phyloP scores from a whole-genome alignment of 2,797 vertebrate genomes.

The Clamator glandarius region DNA sequence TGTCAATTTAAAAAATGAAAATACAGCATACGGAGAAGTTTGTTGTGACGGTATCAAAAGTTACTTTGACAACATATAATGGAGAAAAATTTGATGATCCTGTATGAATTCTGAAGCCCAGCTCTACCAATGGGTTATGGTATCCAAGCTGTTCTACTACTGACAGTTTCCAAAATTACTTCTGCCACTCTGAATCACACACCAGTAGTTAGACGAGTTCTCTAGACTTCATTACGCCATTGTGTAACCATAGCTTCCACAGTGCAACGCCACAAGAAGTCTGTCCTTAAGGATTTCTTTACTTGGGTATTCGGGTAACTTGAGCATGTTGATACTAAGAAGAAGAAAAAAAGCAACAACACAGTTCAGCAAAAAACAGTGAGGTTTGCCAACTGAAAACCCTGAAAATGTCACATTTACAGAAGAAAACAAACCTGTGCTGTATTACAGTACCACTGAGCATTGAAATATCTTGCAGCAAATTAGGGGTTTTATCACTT shows the following conservation, averaged over 20 bases:
- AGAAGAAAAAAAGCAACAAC: not conserved
- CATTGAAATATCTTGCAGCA: slow-evolving; percentile 9
- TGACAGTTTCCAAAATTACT: slow-evolving; percentile 67
- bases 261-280: slow-evolving; percentile 95
- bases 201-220: slow-evolving; percentile 53
- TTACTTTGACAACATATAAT: slow-evolving; percentile 48
- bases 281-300: slow-evolving; percentile 93
- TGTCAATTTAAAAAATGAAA: slow-evolving; percentile 40
- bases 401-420: slow-evolving; percentile 11
- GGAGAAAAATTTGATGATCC: slow-evolving; percentile 45
- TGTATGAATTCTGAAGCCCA: slow-evolving; percentile 57
- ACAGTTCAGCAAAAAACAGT: slow-evolving; percentile 36
- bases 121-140: slow-evolving; percentile 22
- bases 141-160: slow-evolving; percentile 31
- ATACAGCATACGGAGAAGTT: slow-evolving; percentile 11
- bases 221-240: slow-evolving; percentile 86
- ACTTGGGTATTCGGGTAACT: slow-evolving; percentile 96
- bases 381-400: slow-evolving; percentile 31
- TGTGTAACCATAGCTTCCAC: slow-evolving; percentile 98
- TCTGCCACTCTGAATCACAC: slow-evolving; percentile 58
- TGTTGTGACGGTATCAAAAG: slow-evolving; percentile 34
- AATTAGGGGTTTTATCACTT: not conserved
- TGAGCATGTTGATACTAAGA: slow-evolving; percentile 98
- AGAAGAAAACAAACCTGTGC: not conserved
- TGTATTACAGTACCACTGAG: slow-evolving; percentile 6